These are phyloP conservation scores for Cebidichthys violaceus DNA, from an alignment of 2,113 vertebrate species.

Conservation along the genomic window DNA sequence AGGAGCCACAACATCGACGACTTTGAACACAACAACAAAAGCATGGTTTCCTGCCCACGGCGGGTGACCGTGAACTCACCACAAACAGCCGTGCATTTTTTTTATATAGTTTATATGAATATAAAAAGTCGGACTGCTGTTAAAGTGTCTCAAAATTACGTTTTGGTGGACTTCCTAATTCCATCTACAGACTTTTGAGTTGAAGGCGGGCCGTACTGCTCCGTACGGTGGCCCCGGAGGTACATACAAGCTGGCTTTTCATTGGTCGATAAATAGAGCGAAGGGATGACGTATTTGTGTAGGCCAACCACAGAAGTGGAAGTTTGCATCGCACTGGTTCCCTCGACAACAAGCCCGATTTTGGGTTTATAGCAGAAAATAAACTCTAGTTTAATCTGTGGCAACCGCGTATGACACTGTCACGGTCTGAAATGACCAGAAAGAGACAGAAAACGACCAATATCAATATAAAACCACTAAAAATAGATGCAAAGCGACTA, in stretches of 20 bases:
- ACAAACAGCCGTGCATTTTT: neutral
- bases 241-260: neutral
- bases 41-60: conserved; percentile 33
- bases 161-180: neutral
- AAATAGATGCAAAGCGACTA: neutral
- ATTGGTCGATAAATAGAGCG: neutral
- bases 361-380: too few relatives aligned
- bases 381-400: too few relatives aligned
- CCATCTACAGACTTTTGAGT: neutral
- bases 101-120: fast-evolving
- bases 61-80: conserved; percentile 28
- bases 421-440: neutral
- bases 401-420: too few relatives aligned
- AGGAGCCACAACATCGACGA: conserved; percentile 41
- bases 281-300: neutral
- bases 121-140: fast-evolving
- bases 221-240: conserved; percentile 51
- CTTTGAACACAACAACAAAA: conserved; percentile 9
- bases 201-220: conserved; percentile 29
- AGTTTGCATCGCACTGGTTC: neutral
- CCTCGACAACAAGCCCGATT: neutral
- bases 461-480: neutral
- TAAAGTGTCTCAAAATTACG: fast-evolving
- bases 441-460: neutral
- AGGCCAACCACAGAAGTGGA: neutral